Evolutionary conservation across 2,888 invertebrate genomes (phyloP).

Genomic region (Pyralis farinalis): DNA sequence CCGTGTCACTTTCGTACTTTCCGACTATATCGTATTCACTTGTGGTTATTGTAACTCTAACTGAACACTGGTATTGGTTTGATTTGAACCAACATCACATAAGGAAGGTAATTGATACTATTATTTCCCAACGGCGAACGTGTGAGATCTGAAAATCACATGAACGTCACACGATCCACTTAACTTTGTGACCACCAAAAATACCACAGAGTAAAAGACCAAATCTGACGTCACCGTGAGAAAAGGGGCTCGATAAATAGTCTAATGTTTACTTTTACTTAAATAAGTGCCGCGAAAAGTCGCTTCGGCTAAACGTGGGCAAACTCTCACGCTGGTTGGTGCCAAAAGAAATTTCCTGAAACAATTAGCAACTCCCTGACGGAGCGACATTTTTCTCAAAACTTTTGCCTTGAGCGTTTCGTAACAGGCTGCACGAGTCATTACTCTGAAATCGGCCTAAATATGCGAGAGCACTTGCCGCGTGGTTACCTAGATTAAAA

Average conservation of each 20-base stretch:
- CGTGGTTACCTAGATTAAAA: conserved; percentile 37
- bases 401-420: conserved; percentile 57
- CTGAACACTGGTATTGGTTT: conserved; percentile 62
- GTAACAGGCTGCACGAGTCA: conserved; percentile 53
- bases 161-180: conserved; percentile 38
- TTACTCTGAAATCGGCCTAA: conserved; percentile 60
- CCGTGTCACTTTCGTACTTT: conserved; percentile 71
- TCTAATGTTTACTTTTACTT: conserved; percentile 47
- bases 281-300: conserved; percentile 40
- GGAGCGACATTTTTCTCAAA: conserved; percentile 57
- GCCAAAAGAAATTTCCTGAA: conserved; percentile 60
- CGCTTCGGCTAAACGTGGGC: conserved; percentile 30
- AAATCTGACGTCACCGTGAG: conserved; percentile 31
- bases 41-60: conserved; percentile 75
- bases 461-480: conserved; percentile 43
- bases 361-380: conserved; percentile 64
- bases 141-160: conserved; percentile 67
- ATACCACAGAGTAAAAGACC: conserved; percentile 43
- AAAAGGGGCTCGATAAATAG: conserved; percentile 38
- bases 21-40: conserved; percentile 67
- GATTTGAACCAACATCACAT: conserved; percentile 63
- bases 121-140: conserved; percentile 56
- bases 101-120: conserved; percentile 70
- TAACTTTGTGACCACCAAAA: conserved; percentile 31
- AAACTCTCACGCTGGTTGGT: conserved; percentile 40